Base-by-base conservation (phyloP, 2,797 vertebrate genomes). In the Furcifer pardalis region DNA sequence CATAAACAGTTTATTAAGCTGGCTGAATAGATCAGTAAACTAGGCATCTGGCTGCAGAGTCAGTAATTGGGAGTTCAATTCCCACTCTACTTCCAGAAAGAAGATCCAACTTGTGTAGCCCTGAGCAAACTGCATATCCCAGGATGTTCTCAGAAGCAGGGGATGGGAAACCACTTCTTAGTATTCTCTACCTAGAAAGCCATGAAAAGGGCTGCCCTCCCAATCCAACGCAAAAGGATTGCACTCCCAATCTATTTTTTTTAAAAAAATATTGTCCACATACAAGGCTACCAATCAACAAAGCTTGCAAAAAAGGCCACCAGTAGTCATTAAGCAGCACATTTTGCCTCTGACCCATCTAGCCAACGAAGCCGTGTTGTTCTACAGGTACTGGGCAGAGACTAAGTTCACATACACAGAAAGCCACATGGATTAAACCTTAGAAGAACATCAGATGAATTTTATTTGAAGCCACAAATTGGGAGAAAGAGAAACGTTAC, bases 401-500 rank as follows among this genome's bases (percentile, higher is more conserved):
- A 56, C 1, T 74, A 35, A 35, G 40, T 68, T 46, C 49, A 37
- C 49, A 76, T 32, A 30, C 42, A 2, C 86, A 37, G 23, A 66
- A 49, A 0, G 2, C 42, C 76, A 8, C 0, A 3, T 0, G 62
- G 10, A 42, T 0, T 5, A 27, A 80, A 87, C 40, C 42, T 52
- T 2, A 59, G 84, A 83, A 59, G 84, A 83, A 85, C 23, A 0
- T 62, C 87, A 66, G 3, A 44, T 46, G 49, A 40, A 84, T 46
- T 46, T 71, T 68, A 76, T 0, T 32, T 42, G 85, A 87, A 19
- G 49, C 60, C 69, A 19, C 7, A 69, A 23, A 78, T 83, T 46
- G 74, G 77, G 5, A 2, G 4, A 75, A 19, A 71, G 81, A 88
- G 44, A 87, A 69, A 84, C 30, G 91, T 90, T 98, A 99, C 99